Evolutionary conservation across 37 sponge, comb jelly and placozoan species (phyloP).

Genomic region (Oopsacas minuta): DNA sequence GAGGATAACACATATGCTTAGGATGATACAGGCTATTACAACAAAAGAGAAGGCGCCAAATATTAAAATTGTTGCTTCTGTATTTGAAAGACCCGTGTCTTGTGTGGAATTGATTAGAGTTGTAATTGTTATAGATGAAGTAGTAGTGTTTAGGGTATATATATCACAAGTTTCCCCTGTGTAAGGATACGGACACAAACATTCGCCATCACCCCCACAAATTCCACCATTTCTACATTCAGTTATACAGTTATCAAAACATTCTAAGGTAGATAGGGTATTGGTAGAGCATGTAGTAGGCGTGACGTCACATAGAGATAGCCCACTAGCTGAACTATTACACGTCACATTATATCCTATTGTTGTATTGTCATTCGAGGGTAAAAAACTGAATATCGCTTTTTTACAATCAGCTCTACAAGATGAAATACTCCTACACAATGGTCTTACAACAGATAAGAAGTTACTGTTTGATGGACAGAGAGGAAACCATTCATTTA

Average conservation of each 20-base stretch:
- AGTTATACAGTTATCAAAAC: background rate
- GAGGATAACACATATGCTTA: background rate
- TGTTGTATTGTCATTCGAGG: background rate
- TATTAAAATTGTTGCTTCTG: background rate
- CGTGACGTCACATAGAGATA: background rate
- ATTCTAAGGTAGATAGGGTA: background rate
- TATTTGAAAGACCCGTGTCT: background rate
- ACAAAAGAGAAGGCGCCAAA: background rate
- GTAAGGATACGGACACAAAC: background rate
- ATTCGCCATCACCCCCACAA: background rate
- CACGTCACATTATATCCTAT: background rate
- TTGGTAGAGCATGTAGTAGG: background rate
- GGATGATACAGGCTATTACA: background rate
- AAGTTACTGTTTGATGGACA: background rate
- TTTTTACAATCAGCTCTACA: background rate
- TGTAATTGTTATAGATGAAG: too few species aligned
- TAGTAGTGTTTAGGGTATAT: background rate
- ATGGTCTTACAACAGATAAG: background rate
- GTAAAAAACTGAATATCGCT: background rate
- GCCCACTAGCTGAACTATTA: background rate
- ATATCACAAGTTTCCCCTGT: background rate
- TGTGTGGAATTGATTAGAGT: too few species aligned
- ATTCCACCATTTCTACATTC: background rate
- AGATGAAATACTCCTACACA: background rate
- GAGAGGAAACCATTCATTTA: background rate